Evolutionary conservation across 2,797 vertebrate species (phyloP).

Genomic region (Hozukius guyotensis): DNA sequence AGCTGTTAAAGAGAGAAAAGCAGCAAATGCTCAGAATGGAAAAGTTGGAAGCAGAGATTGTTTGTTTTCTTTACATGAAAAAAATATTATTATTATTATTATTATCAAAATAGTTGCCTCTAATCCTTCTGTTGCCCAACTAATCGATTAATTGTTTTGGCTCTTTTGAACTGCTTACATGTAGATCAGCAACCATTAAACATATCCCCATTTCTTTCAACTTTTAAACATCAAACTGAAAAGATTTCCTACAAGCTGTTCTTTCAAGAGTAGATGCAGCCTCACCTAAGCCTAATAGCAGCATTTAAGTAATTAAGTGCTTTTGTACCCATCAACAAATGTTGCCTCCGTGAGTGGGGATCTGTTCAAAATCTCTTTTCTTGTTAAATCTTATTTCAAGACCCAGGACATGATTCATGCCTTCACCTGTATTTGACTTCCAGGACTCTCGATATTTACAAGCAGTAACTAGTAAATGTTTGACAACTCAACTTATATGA

Average conservation of each 20-base stretch:
- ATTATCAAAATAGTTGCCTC: neutral
- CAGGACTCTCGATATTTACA: neutral
- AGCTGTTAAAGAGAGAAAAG: neutral
- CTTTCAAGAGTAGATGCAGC: neutral
- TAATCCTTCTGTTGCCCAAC: neutral
- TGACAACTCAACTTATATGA: neutral
- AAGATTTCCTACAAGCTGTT: neutral
- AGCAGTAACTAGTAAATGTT: conserved; percentile 12
- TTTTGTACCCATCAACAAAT: neutral
- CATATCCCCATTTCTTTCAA: neutral
- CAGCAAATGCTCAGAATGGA: neutral
- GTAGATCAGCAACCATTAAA: neutral
- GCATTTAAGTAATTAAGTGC: neutral
- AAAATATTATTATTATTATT: too few species aligned
- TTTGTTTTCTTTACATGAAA: neutral
- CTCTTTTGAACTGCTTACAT: neutral
- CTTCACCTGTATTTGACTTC: neutral
- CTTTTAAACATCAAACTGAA: neutral
- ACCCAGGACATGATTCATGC: neutral
- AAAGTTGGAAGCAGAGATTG: neutral
- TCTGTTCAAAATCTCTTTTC: neutral
- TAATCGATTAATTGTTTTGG: too few species aligned
- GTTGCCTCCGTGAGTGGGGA: neutral
- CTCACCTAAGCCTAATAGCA: neutral
- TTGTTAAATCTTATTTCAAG: neutral